Conservation (phyloP, 2,888 invertebrate genomes). For the Cheiracanthium punctorium region DNA sequence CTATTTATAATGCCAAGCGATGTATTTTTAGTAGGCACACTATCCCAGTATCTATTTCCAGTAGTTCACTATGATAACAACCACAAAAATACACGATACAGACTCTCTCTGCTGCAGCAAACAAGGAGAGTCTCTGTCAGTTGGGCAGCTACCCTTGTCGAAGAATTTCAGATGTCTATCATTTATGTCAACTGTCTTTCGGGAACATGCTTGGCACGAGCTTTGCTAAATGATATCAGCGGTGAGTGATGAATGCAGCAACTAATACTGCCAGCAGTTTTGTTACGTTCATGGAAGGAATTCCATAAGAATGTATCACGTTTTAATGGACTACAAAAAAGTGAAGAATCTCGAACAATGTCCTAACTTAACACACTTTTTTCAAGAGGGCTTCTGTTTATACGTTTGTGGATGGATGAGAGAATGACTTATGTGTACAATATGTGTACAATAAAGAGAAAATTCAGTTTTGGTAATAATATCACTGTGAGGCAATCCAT, state of each 20-base stretch:
- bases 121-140: neutral
- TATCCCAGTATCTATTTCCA: conserved; percentile 49
- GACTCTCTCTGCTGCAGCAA: neutral
- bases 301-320: neutral
- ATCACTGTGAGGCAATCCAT: no score
- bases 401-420: no score
- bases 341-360: no score
- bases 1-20: conserved; percentile 31
- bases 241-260: neutral
- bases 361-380: no score
- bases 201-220: neutral
- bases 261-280: neutral
- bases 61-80: conserved; percentile 56
- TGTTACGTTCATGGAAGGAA: neutral
- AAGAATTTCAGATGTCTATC: neutral
- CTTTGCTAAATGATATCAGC: neutral
- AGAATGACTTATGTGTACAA: no score
- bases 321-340: neutral
- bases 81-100: neutral
- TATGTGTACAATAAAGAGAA: no score
- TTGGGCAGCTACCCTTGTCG: neutral
- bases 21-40: conserved; percentile 31
- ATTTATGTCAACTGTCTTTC: neutral
- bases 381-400: no score
- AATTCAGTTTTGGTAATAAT: no score